Evolutionary conservation across 1,140 invertebrate species (phyloP).

Genomic region (Habropoda laboriosa): DNA sequence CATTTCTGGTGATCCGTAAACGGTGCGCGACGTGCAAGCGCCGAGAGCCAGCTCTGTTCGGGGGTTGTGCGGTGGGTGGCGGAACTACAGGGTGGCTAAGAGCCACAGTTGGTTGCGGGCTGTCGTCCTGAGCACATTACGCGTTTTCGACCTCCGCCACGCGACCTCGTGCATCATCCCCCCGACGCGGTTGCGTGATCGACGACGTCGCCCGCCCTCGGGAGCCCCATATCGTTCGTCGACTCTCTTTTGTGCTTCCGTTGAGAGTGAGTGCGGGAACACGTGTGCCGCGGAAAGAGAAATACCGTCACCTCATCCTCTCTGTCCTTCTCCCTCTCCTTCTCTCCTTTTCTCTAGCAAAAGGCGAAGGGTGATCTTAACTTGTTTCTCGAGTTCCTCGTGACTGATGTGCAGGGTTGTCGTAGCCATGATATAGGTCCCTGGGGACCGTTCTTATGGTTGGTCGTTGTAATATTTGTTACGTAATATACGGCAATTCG

Average conservation of each 20-base stretch:
- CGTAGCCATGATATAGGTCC: no score
- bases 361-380: no score
- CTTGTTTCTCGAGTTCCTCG: no score
- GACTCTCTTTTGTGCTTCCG: constrained; percentile 1
- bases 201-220: background rate
- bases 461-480: no score
- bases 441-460: no score
- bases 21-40: constrained; percentile 55
- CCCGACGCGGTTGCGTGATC: constrained; percentile 26
- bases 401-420: no score
- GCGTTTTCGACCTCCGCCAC: constrained; percentile 37
- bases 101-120: constrained; percentile 78
- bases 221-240: background rate
- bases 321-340: background rate
- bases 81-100: constrained; percentile 70
- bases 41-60: constrained; percentile 38
- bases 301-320: no score
- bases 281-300: no score
- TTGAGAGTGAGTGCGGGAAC: background rate
- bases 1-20: constrained; percentile 38
- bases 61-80: constrained; percentile 63
- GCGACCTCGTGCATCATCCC: constrained; percentile 48
- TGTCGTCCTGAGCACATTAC: constrained; percentile 68
- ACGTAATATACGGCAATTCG: no score
- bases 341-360: background rate